Conservation (phyloP, 2,797 vertebrate species). For the Myotis pilosus region DNA sequence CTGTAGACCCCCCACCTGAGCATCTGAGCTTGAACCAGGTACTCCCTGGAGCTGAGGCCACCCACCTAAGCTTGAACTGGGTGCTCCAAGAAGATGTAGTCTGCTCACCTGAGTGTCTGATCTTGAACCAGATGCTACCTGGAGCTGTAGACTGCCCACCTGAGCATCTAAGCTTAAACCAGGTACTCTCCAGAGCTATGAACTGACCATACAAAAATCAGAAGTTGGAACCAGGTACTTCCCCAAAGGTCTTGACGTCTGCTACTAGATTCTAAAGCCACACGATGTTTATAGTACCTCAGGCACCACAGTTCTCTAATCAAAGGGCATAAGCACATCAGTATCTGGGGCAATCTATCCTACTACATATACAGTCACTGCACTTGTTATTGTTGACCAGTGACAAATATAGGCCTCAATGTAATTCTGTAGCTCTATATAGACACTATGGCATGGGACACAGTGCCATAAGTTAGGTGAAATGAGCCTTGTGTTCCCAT, state of each 20-base stretch:
- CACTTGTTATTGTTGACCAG: neutral
- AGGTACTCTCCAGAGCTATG: neutral
- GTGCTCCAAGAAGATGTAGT: neutral
- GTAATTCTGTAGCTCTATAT: neutral
- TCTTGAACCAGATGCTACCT: neutral
- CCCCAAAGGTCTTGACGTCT: neutral
- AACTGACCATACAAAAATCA: neutral
- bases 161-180: neutral
- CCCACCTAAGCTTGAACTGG: neutral
- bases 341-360: neutral
- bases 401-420: neutral
- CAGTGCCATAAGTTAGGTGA: neutral
- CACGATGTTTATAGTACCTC: neutral
- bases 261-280: neutral
- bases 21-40: neutral
- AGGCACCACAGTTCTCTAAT: neutral
- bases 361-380: neutral
- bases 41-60: neutral
- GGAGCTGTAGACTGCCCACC: neutral
- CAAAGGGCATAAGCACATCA: neutral
- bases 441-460: neutral
- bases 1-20: neutral
- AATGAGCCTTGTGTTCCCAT: neutral
- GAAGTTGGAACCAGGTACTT: neutral
- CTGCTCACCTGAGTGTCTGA: neutral